Conservation (phyloP, 1,140 invertebrate genomes). For the Nebria ingens region DNA sequence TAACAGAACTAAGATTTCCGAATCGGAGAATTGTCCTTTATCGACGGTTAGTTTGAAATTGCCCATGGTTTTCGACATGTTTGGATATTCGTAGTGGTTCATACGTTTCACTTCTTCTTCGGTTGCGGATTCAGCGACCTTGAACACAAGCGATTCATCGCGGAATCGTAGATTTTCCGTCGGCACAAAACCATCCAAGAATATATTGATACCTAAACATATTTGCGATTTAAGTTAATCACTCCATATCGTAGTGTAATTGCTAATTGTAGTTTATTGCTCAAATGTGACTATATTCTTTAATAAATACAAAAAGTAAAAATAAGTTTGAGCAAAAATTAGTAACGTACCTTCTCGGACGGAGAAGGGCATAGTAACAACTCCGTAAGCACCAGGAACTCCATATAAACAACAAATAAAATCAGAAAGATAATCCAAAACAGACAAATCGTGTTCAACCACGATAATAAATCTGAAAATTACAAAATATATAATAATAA, state of each 20-base stretch:
- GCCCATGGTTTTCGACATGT: conserved; percentile 76
- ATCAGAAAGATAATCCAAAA: conserved; percentile 97
- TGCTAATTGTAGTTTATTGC: too few species aligned
- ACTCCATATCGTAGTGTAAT: too few species aligned
- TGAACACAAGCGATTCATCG: conserved; percentile 92
- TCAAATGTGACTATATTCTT: too few species aligned
- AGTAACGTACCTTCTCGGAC: conserved; percentile 88
- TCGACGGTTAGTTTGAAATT: conserved; percentile 73
- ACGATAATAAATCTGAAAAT: conserved; percentile 92
- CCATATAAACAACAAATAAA: conserved; percentile 99
- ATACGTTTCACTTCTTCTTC: conserved; percentile 96
- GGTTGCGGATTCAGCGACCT: conserved; percentile 94
- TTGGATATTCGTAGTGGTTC: conserved; percentile 93
- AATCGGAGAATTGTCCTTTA: conserved; percentile 95
- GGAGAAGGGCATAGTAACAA: conserved; percentile 99
- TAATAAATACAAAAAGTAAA: too few species aligned
- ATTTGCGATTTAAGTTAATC: too few species aligned
- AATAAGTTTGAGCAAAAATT: too few species aligned
- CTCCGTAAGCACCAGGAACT: conserved; percentile 96
- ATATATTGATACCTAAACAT: conserved; percentile 91
- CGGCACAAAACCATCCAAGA: conserved; percentile 98
- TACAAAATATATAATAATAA: conserved; percentile 12
- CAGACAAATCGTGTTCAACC: conserved; percentile 98
- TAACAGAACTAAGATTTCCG: conserved; percentile 96
- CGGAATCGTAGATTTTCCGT: conserved; percentile 99